phyloP scores from a whole-genome alignment of 1,140 invertebrate species.

The Lordiphosa mommai region DNA sequence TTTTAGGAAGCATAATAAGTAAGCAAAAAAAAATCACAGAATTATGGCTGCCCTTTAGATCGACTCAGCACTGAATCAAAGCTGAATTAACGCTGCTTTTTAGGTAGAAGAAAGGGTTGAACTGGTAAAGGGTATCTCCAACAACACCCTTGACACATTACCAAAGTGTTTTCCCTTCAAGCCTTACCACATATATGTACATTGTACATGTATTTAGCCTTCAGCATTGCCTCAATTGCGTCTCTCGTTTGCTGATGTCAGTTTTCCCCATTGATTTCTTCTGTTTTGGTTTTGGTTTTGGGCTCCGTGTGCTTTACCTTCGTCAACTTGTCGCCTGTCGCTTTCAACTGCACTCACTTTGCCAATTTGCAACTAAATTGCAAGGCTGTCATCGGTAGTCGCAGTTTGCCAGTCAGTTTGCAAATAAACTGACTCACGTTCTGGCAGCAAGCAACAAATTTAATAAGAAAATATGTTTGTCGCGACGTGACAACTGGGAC shows the following conservation, averaged over 20 bases:
- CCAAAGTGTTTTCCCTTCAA: background rate
- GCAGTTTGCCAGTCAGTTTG: conserved; percentile 13
- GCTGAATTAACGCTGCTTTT: too few species aligned
- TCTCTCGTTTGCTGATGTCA: background rate
- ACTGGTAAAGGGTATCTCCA: too few species aligned
- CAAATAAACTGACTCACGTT: conserved; percentile 49
- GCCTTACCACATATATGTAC: too few species aligned
- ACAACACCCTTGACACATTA: too few species aligned
- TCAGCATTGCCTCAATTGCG: background rate
- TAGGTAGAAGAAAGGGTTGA: too few species aligned
- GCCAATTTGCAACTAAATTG: conserved; percentile 66
- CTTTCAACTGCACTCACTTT: conserved; percentile 53
- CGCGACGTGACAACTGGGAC: conserved; percentile 49
- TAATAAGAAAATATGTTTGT: conserved; percentile 53
- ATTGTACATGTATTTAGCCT: conserved; percentile 2
- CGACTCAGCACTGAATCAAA: too few species aligned
- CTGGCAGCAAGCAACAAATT: conserved; percentile 39
- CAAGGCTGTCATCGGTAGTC: conserved; percentile 48
- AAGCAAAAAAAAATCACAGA: too few species aligned
- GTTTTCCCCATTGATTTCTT: conserved; percentile 41
- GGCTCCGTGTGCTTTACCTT: conserved; percentile 22
- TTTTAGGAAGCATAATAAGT: too few species aligned
- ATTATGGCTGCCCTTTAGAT: too few species aligned
- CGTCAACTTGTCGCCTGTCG: conserved; percentile 54
- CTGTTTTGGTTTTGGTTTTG: conserved; percentile 6